phyloP scores from a whole-genome alignment of 1,140 invertebrate genomes.

The Bicyclus anynana region DNA sequence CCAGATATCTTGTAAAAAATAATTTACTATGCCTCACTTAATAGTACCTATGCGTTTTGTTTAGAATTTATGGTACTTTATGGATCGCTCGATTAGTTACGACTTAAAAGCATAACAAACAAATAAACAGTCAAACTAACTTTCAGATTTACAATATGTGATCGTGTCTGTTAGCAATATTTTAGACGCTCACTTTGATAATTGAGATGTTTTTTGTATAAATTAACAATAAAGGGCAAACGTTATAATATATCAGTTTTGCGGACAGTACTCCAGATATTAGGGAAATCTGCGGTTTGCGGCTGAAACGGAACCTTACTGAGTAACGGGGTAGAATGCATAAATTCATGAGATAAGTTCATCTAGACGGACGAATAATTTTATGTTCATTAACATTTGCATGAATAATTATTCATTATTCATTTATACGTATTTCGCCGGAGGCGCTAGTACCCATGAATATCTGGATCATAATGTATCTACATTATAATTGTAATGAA shows the following conservation, averaged over 20 bases:
- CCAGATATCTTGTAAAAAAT: no score
- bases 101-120: no score
- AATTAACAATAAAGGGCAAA: no score
- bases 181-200: no score
- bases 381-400: conserved; percentile 20
- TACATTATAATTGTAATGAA: conserved; percentile 1
- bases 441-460: not conserved
- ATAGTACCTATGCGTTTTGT: no score
- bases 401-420: conserved; percentile 21
- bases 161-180: no score
- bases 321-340: conserved; percentile 30
- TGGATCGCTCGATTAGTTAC: no score
- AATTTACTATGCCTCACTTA: no score
- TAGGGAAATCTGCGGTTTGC: conserved; percentile 59
- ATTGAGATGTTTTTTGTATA: no score
- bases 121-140: no score
- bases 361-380: conserved; percentile 24
- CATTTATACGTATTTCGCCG: not conserved
- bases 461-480: not conserved
- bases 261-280: conserved; percentile 38
- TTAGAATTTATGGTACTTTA: no score
- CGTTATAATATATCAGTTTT: not conserved
- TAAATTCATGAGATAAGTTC: conserved; percentile 40
- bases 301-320: conserved; percentile 45
- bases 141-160: no score